phyloP scores from a whole-genome alignment of 30 jellyfish, hydroid and myxozoan genomes.

The Hydractinia echinata region DNA sequence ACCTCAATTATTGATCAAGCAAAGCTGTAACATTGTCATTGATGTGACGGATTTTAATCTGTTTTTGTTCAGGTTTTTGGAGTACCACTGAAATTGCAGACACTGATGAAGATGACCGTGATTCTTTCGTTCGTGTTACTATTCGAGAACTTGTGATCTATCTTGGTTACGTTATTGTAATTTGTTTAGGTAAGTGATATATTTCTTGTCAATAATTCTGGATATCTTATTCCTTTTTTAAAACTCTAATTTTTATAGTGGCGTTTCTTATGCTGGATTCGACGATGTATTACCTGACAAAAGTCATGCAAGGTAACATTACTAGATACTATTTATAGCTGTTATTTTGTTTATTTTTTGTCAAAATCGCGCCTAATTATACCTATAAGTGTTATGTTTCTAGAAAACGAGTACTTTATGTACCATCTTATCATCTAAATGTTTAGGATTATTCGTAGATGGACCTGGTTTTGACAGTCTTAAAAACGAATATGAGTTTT shows the following conservation, averaged over 20 bases:
- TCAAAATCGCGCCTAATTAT: not conserved
- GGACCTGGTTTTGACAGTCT: slow-evolving; percentile 56
- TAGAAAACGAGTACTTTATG: not conserved
- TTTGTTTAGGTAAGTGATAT: not conserved
- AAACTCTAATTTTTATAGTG: slow-evolving; percentile 43
- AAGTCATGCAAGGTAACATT: slow-evolving; percentile 81
- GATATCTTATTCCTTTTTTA: not conserved
- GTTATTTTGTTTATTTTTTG: not conserved
- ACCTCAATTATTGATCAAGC: no score
- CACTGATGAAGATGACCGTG: not conserved
- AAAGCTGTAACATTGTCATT: no score
- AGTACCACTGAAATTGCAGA: slow-evolving; percentile 8
- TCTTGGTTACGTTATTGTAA: slow-evolving; percentile 1
- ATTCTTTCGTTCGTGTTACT: not conserved
- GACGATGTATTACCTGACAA: slow-evolving; percentile 88
- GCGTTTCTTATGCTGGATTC: slow-evolving; percentile 92
- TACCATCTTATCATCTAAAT: not conserved
- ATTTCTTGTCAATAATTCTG: not conserved
- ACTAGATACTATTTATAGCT: not conserved
- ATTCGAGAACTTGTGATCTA: not conserved
- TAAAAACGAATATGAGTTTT: slow-evolving; percentile 51
- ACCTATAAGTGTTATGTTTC: not conserved
- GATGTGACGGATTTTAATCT: not conserved
- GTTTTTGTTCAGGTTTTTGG: slow-evolving; percentile 9
- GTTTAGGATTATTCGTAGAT: slow-evolving; percentile 58